phyloP scores from a whole-genome alignment of 2,888 invertebrate species.

The Syrista parreyssii region DNA sequence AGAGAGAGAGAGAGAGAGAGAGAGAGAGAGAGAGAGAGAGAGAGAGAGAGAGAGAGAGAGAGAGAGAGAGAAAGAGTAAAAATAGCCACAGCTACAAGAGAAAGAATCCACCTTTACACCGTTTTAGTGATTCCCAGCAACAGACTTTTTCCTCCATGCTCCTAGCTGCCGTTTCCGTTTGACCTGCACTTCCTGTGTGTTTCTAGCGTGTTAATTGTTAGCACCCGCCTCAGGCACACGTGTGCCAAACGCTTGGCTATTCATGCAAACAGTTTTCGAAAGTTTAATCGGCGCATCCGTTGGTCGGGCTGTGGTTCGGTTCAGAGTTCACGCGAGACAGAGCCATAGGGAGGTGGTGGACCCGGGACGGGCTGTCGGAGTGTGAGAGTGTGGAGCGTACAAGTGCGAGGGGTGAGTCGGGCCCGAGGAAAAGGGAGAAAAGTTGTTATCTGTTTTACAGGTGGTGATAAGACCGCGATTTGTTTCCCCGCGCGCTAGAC shows the following conservation, averaged over 20 bases:
- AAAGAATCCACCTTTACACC: no score
- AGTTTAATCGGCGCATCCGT: constrained; percentile 63
- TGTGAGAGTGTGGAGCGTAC: constrained; percentile 9
- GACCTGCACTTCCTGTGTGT: constrained; percentile 33
- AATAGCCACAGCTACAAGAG: no score
- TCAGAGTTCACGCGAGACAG: constrained; percentile 43
- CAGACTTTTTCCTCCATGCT: no score
- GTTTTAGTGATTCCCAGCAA: no score
- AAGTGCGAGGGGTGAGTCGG: constrained; percentile 10
- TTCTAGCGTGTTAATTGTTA: constrained; percentile 51
- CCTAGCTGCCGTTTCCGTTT: no score
- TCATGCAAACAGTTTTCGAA: constrained; percentile 64
- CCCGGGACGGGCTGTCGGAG: background rate
- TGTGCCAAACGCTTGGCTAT: constrained; percentile 45
- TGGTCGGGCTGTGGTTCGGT: constrained; percentile 42
- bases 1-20: no score
- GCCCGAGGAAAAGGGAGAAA: constrained; percentile 42
- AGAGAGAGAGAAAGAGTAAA: no score
- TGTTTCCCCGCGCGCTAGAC: constrained; percentile 57
- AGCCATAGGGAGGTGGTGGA: no score
- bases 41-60: no score
- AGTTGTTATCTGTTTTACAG: constrained; percentile 62
- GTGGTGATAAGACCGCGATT: constrained; percentile 62
- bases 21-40: no score
- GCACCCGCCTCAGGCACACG: constrained; percentile 39